Evolutionary conservation across 2,797 vertebrate genomes (phyloP).

Genomic region (Alauda arvensis): DNA sequence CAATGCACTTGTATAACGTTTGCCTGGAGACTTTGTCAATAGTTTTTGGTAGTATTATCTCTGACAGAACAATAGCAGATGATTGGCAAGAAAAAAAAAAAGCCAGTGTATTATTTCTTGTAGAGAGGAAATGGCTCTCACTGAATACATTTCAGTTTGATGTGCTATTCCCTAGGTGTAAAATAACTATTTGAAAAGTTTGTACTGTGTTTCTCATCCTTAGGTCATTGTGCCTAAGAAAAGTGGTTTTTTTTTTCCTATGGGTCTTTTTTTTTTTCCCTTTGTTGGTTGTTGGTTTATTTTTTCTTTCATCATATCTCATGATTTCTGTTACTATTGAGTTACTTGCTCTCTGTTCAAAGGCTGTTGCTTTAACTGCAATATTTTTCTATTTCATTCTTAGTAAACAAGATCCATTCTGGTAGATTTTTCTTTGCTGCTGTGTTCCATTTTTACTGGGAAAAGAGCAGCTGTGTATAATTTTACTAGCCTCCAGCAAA

Average conservation of each 20-base stretch:
- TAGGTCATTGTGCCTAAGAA: neutral
- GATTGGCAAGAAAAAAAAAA: neutral
- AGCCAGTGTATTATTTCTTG: neutral
- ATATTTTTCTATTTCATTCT: neutral
- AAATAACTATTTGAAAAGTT: conserved; percentile 38
- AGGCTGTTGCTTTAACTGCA: neutral
- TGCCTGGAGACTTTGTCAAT: conserved; percentile 8
- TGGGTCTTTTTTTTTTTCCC: rapidly evolving
- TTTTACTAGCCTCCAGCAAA: conserved; percentile 23
- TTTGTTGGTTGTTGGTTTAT: neutral
- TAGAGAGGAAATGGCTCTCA: neutral
- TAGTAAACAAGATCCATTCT: neutral
- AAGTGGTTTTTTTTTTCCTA: neutral
- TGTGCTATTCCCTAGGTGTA: neutral
- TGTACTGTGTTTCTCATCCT: neutral
- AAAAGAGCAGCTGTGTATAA: neutral
- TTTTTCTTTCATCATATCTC: neutral
- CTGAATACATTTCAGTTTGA: conserved; percentile 19
- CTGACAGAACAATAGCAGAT: conserved; percentile 15
- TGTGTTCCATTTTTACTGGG: neutral
- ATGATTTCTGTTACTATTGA: neutral
- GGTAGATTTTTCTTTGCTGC: neutral
- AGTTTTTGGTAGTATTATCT: neutral
- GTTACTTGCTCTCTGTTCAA: conserved; percentile 13
- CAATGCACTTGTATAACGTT: neutral